phyloP scores from a whole-genome alignment of 1,140 invertebrate genomes.

The Hycleus cichorii region DNA sequence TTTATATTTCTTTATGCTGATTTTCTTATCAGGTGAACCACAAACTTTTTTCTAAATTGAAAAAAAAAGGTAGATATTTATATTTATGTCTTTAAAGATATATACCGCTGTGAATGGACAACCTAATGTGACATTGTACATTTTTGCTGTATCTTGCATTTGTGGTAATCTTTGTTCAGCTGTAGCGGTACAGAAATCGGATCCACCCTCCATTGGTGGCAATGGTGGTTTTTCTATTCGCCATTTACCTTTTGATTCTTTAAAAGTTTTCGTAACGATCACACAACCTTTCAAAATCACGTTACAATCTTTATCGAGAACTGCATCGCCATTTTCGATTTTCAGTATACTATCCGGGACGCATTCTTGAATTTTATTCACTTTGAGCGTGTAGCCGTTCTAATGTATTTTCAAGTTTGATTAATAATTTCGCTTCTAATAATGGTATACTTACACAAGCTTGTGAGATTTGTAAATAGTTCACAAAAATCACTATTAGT shows the following conservation, averaged over 20 bases:
- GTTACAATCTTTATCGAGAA: constrained; percentile 26
- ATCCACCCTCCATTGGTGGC: constrained; percentile 16
- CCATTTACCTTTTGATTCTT: constrained; percentile 20
- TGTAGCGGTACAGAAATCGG: constrained; percentile 13
- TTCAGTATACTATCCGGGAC: constrained; percentile 16
- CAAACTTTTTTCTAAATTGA: constrained; percentile 23
- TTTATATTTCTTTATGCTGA: constrained; percentile 23
- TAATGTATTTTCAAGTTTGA: constrained; percentile 3
- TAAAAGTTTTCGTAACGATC: constrained; percentile 20
- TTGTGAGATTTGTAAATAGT: not conserved
- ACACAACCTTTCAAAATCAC: constrained; percentile 20
- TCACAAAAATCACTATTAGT: not conserved
- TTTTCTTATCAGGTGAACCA: constrained; percentile 15
- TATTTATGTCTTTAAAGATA: too few species aligned
- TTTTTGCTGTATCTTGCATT: constrained; percentile 2
- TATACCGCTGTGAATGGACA: not conserved
- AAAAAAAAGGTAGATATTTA: too few species aligned
- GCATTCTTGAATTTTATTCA: constrained; percentile 20
- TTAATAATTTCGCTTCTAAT: not conserved
- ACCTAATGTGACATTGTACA: constrained; percentile 5
- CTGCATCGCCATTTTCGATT: constrained; percentile 1
- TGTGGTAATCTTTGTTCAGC: constrained; percentile 2
- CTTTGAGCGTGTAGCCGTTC: constrained; percentile 25
- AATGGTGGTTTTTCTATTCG: constrained; percentile 15
- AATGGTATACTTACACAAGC: constrained; percentile 2